Evolutionary conservation across 2,113 vertebrate species (phyloP).

Genomic region (Archilochus colubris): DNA sequence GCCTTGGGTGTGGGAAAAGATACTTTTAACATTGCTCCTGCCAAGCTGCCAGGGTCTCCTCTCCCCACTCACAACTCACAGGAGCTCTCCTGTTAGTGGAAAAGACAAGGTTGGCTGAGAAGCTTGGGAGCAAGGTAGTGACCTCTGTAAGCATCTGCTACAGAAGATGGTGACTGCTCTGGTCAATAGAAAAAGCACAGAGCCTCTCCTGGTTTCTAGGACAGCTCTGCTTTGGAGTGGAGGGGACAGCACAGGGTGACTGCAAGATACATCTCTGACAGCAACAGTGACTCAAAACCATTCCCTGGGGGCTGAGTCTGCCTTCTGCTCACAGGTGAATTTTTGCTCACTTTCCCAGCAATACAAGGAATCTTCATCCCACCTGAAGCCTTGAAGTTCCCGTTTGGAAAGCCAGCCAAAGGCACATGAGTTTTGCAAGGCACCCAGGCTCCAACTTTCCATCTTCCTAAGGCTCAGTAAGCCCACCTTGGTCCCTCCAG

Average conservation of each 20-base stretch:
- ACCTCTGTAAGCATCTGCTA: constrained; percentile 38
- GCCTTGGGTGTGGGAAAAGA: neutral
- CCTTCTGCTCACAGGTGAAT: neutral
- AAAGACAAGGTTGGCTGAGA: neutral
- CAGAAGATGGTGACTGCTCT: neutral
- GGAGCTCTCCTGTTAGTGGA: neutral
- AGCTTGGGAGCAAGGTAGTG: neutral
- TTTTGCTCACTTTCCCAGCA: neutral
- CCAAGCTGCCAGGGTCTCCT: neutral
- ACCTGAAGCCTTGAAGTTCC: neutral
- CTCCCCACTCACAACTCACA: neutral
- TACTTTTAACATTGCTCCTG: constrained; percentile 4
- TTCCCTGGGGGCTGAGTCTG: neutral
- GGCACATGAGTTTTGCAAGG: neutral
- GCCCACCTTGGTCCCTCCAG: neutral
- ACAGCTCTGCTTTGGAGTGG: neutral
- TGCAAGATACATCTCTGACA: neutral
- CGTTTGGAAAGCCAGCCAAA: neutral
- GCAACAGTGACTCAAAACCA: neutral
- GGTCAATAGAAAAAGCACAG: neutral
- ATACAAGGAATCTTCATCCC: neutral
- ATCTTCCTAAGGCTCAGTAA: neutral
- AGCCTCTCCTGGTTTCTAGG: neutral
- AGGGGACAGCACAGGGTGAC: neutral
- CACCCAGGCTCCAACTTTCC: neutral